phyloP scores from a whole-genome alignment of 2,113 vertebrate genomes.

The Phainopepla nitens region DNA sequence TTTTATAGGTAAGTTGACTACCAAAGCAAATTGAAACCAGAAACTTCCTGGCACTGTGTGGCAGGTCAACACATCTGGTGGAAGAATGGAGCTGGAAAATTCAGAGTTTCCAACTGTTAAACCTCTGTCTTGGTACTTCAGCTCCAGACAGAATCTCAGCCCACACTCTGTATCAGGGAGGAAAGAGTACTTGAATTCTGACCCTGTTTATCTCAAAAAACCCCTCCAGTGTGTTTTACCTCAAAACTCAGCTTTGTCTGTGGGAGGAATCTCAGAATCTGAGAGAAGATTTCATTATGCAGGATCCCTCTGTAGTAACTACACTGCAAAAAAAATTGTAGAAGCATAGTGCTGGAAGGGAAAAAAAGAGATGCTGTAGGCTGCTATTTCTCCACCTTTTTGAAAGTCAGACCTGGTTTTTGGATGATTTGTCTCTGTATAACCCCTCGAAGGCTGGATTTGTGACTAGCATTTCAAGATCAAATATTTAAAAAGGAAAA shows the following conservation, averaged over 20 bases:
- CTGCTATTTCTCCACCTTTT: not conserved
- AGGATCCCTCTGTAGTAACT: not conserved
- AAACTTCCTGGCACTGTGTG: not conserved
- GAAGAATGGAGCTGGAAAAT: not conserved
- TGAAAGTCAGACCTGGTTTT: not conserved
- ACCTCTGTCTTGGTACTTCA: not conserved
- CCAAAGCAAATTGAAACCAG: not conserved
- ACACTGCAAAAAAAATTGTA: not conserved
- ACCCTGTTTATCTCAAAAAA: not conserved
- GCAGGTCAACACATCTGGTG: not conserved
- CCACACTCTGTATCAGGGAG: not conserved
- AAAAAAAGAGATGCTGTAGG: not conserved
- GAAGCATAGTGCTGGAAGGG: not conserved
- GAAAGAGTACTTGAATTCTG: not conserved
- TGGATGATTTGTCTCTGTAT: not conserved
- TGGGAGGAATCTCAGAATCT: not conserved
- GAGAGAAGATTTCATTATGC: not conserved
- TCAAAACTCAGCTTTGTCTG: not conserved
- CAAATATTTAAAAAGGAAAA: constrained; percentile 29
- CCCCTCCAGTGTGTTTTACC: not conserved
- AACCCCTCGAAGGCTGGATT: not conserved
- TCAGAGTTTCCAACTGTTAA: not conserved
- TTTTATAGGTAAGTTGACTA: constrained; percentile 64
- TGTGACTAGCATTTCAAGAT: not conserved
- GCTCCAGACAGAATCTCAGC: not conserved